Evolutionary conservation across 2,888 invertebrate genomes (phyloP).

Genomic region (Sisyra nigra): DNA sequence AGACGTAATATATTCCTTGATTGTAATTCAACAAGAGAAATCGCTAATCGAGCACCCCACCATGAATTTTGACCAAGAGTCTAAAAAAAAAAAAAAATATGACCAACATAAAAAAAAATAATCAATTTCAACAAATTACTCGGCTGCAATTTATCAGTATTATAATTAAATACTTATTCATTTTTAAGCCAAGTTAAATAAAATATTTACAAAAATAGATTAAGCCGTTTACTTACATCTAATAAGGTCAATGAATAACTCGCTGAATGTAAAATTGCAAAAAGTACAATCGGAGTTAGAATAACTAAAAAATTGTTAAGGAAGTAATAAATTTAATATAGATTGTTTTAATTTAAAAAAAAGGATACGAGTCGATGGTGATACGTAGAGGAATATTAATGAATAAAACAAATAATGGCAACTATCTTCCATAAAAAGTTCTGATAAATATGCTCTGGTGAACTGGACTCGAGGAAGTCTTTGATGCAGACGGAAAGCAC

Average conservation of each 20-base stretch:
- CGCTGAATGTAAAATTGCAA: conserved; percentile 82
- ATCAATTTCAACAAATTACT: too few relatives aligned
- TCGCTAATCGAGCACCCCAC: conserved; percentile 74
- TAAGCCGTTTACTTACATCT: conserved; percentile 59
- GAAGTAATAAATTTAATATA: conserved; percentile 13
- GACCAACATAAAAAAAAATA: neutral
- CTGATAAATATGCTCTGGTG: conserved; percentile 65
- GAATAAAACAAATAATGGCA: conserved; percentile 95
- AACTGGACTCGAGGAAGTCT: conserved; percentile 72
- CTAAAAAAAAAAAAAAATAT: conserved; percentile 32
- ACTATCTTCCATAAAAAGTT: conserved; percentile 76
- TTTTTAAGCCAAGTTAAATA: too few relatives aligned
- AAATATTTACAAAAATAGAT: conserved; percentile 2
- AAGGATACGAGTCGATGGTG: conserved; percentile 83
- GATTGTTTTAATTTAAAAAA: too few relatives aligned
- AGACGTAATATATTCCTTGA: conserved; percentile 78
- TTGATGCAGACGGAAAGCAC: conserved; percentile 88
- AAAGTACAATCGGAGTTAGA: conserved; percentile 77
- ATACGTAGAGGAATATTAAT: conserved; percentile 80
- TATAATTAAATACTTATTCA: too few relatives aligned
- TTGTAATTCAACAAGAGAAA: conserved; percentile 80
- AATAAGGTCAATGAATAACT: conserved; percentile 80
- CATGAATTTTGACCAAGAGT: conserved; percentile 81
- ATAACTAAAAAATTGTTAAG: conserved; percentile 49
- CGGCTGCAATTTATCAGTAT: too few relatives aligned